Evolutionary conservation across 2,113 vertebrate species (phyloP).

Genomic region (Platanista minor): DNA sequence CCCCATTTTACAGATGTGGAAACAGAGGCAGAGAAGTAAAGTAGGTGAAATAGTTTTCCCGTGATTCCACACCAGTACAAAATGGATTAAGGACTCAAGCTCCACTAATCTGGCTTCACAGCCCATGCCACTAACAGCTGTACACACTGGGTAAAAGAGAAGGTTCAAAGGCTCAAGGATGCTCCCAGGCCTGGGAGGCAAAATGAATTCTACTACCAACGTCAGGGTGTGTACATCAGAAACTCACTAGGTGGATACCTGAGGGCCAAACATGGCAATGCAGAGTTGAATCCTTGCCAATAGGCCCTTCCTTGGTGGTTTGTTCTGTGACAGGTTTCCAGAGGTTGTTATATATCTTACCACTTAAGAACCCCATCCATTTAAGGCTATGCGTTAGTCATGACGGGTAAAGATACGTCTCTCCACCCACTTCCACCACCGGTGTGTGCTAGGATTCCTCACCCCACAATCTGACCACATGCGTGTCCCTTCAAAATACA

Average conservation of each 20-base stretch:
- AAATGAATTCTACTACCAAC: background rate
- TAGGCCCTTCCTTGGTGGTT: background rate
- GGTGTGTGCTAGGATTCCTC: background rate
- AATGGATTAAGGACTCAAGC: background rate
- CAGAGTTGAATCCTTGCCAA: background rate
- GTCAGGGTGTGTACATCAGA: background rate
- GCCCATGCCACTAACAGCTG: background rate
- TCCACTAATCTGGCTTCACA: background rate
- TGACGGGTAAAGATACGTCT: constrained; percentile 10
- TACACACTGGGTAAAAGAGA: background rate
- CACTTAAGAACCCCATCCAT: constrained; percentile 28
- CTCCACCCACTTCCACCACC: background rate
- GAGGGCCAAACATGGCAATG: background rate
- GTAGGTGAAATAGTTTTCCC: background rate
- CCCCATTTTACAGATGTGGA: constrained; percentile 20
- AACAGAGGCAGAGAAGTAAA: background rate
- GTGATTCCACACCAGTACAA: background rate
- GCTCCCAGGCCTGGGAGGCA: background rate
- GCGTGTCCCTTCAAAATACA: background rate
- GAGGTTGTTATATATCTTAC: constrained; percentile 3
- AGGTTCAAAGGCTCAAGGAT: constrained; percentile 6
- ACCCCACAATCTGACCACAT: background rate
- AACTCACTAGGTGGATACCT: background rate
- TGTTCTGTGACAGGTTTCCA: constrained; percentile 15
- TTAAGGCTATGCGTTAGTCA: constrained; percentile 44